Percentiles rank a stretch among this genome's conserved stretches.
These are phyloP conservation scores for Himalopsyche japonica DNA, from an alignment of 2,888 invertebrate species.

Conservation along the genomic window DNA sequence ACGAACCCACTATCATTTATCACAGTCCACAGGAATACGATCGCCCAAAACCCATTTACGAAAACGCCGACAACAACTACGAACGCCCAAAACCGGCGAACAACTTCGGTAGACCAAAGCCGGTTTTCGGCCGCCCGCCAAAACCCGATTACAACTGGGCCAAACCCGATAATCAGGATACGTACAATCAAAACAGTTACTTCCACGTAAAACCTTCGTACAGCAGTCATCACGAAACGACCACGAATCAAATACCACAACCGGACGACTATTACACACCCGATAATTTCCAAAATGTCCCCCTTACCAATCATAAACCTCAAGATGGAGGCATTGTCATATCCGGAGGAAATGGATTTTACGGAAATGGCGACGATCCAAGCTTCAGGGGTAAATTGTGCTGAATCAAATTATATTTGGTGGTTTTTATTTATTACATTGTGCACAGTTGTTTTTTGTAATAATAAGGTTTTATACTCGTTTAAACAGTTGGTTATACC, in stretches of 20 bases:
- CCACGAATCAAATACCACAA: slow-evolving; percentile 45
- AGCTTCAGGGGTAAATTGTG: slow-evolving; percentile 38
- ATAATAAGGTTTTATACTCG: no score
- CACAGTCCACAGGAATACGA: slow-evolving; percentile 45
- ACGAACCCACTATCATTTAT: slow-evolving; percentile 55
- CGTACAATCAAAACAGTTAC: slow-evolving; percentile 44
- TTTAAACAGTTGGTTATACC: no score
- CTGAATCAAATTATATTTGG: not conserved
- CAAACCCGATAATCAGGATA: slow-evolving; percentile 47
- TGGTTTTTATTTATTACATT: not conserved
- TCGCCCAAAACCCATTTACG: slow-evolving; percentile 45
- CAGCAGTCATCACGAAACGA: slow-evolving; percentile 56
- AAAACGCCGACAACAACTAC: slow-evolving; percentile 49
- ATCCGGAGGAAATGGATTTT: slow-evolving; percentile 22
- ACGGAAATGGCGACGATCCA: slow-evolving; percentile 27
- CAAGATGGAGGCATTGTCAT: slow-evolving; percentile 49
- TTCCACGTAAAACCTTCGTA: slow-evolving; percentile 59
- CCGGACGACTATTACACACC: slow-evolving; percentile 50
- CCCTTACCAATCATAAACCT: slow-evolving; percentile 45
- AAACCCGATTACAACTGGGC: slow-evolving; percentile 44
- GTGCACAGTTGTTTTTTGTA: not conserved
- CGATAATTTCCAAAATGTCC: slow-evolving; percentile 44
- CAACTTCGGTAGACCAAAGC: slow-evolving; percentile 46
- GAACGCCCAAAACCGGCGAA: slow-evolving; percentile 45
- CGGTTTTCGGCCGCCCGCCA: slow-evolving; percentile 48